Conservation (phyloP, 2,113 vertebrate species). For the Toxotes chatareus region DNA sequence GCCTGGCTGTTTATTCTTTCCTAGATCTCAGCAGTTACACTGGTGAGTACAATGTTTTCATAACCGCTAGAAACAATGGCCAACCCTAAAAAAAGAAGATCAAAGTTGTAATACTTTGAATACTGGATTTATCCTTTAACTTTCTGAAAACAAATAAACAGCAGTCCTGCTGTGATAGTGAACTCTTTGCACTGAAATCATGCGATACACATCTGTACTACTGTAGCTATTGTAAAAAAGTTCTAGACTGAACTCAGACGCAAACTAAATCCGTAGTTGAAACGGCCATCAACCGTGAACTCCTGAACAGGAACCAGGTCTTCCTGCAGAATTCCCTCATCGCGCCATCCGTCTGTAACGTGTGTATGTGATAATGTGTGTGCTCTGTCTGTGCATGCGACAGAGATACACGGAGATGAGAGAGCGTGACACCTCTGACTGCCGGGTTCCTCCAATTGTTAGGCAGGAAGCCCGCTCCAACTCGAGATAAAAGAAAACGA, state of each 20-base stretch:
- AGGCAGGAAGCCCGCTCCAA: conserved; percentile 66
- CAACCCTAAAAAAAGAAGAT: neutral
- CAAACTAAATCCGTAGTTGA: neutral
- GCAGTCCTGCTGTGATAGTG: neutral
- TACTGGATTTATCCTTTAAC: neutral
- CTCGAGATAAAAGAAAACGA: conserved; percentile 59
- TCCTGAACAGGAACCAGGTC: conserved; percentile 58
- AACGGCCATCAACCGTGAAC: conserved; percentile 6
- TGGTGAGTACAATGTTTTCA: neutral
- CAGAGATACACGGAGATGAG: conserved; percentile 63
- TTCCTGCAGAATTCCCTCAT: conserved; percentile 68
- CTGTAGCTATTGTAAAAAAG: neutral
- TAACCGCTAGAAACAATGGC: neutral
- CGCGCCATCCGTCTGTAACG: conserved; percentile 34
- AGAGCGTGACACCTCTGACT: conserved; percentile 69
- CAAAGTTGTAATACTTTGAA: neutral
- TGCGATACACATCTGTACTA: neutral
- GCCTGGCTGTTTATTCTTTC: neutral
- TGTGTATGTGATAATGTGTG: conserved; percentile 26
- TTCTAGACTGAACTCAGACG: conserved; percentile 13
- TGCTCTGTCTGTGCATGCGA: conserved; percentile 29
- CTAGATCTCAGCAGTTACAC: neutral
- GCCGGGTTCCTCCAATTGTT: conserved; percentile 81
- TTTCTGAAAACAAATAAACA: conserved; percentile 6
- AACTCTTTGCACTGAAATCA: conserved; percentile 9